Percentiles rank a stretch among this genome's conserved stretches.
Conservation (phyloP, 2,888 invertebrate genomes). For the Idaea straminata region DNA sequence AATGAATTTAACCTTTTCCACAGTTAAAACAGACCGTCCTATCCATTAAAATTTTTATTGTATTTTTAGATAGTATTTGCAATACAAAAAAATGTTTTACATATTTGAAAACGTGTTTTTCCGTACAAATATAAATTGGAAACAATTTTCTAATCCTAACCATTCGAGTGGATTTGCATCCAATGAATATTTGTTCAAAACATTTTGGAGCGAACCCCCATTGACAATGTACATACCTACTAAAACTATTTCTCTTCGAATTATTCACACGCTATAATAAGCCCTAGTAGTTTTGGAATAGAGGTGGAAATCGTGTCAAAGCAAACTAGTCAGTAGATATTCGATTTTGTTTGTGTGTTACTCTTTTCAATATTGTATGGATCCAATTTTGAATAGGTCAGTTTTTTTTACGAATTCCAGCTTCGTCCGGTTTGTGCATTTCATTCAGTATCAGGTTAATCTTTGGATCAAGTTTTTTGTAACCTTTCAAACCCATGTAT, state of each 20-base stretch:
- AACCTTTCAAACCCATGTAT: too few species aligned
- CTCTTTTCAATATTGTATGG: slow-evolving; percentile 40
- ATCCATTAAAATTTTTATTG: background rate
- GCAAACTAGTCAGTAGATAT: slow-evolving; percentile 28
- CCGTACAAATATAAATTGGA: slow-evolving; percentile 36
- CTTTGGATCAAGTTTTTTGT: too few species aligned
- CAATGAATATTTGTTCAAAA: slow-evolving; percentile 72
- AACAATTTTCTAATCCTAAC: slow-evolving; percentile 60
- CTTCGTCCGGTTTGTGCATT: slow-evolving; percentile 8
- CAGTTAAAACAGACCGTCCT: background rate
- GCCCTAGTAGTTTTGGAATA: slow-evolving; percentile 31
- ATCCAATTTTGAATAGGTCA: slow-evolving; percentile 27
- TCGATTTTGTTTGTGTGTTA: slow-evolving; percentile 41
- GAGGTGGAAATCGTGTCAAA: slow-evolving; percentile 11
- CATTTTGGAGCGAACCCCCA: slow-evolving; percentile 58
- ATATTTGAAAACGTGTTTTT: background rate
- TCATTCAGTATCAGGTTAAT: too few species aligned
- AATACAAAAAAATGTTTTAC: background rate
- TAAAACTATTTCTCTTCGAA: slow-evolving; percentile 34
- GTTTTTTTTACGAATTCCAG: slow-evolving; percentile 26
- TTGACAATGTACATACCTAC: slow-evolving; percentile 45
- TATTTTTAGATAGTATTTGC: background rate
- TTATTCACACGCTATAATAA: slow-evolving; percentile 28
- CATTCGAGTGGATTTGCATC: slow-evolving; percentile 64
- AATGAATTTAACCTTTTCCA: too few species aligned